Evolutionary conservation across 2,797 vertebrate species (phyloP).

Genomic region (Parotocinclus haroldoi): DNA sequence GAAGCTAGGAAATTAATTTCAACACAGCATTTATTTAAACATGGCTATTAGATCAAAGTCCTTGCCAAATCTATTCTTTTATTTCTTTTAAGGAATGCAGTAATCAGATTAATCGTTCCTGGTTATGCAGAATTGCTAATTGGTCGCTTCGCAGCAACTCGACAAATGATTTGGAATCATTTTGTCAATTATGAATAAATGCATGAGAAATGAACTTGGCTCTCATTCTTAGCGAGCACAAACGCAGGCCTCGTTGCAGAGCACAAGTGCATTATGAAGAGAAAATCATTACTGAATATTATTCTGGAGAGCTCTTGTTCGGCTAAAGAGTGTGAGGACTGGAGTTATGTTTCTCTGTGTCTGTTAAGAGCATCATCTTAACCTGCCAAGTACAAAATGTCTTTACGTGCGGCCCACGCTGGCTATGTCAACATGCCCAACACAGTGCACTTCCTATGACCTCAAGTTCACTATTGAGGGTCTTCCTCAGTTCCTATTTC

Average conservation of each 20-base stretch:
- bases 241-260: background rate
- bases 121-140: background rate
- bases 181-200: background rate
- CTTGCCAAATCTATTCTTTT: no score
- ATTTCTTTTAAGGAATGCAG: background rate
- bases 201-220: conserved; percentile 1
- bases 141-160: conserved; percentile 1
- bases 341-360: background rate
- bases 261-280: background rate
- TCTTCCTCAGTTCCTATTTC: no score
- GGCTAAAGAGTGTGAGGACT: background rate
- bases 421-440: background rate
- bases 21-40: no score
- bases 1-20: no score
- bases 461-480: background rate
- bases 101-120: background rate
- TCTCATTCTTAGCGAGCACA: background rate
- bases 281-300: background rate
- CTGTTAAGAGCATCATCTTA: background rate
- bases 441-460: background rate
- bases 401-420: conserved; percentile 1
- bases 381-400: conserved; percentile 1
- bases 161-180: conserved; percentile 1
- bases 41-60: no score
- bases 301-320: background rate